Percentiles rank a stretch among this genome's conserved stretches.
Conservation (phyloP, 2,113 vertebrate genomes). For the Sardina pilchardus region DNA sequence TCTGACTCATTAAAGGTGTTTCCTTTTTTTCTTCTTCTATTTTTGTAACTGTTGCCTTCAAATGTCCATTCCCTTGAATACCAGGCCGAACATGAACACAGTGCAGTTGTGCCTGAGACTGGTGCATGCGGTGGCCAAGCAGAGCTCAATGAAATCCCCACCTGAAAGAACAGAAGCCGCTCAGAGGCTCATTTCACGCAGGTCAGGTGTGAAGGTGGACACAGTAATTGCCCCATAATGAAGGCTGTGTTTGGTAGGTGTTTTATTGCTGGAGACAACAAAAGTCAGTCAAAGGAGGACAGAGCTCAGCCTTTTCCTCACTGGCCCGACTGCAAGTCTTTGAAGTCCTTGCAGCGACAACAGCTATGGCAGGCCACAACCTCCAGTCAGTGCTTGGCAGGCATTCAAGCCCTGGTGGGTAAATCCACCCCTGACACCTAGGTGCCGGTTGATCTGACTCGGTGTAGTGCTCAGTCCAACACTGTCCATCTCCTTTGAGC, state of each 20-base stretch:
- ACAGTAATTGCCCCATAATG: background rate
- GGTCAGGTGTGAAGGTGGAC: background rate
- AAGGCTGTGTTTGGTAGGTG: background rate
- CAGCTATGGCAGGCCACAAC: background rate
- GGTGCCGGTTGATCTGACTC: background rate
- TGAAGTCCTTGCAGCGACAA: background rate
- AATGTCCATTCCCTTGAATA: background rate
- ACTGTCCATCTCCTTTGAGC: background rate
- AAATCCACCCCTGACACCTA: background rate
- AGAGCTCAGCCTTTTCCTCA: background rate
- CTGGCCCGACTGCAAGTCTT: background rate
- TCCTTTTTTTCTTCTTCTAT: background rate
- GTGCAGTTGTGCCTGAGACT: background rate
- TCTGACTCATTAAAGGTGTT: constrained; percentile 16
- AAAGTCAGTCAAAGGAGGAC: background rate
- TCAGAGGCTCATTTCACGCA: constrained; percentile 9
- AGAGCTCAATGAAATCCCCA: background rate
- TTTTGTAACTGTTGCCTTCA: background rate
- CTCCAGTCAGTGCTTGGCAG: background rate
- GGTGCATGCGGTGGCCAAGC: background rate
- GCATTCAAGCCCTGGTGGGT: background rate
- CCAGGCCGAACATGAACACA: background rate
- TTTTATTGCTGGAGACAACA: background rate
- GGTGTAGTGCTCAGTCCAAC: background rate
- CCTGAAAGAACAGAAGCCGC: background rate